Evolutionary conservation across 1,140 invertebrate genomes (phyloP).

Genomic region (Drosophila leontia): DNA sequence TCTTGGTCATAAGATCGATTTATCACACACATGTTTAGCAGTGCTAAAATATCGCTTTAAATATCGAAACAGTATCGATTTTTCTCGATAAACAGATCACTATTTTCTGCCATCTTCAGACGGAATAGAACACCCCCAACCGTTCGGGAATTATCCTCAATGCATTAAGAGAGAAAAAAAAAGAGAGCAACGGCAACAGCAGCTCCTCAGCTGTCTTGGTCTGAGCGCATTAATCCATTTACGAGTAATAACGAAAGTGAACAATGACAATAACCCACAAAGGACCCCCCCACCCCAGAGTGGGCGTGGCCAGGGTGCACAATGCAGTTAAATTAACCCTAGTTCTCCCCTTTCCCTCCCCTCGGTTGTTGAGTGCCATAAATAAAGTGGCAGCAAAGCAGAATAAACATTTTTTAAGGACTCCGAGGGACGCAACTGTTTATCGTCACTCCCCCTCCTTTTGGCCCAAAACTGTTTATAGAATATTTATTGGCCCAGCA

Average conservation of each 20-base stretch:
- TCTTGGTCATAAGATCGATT: too few species aligned
- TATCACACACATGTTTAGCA: too few species aligned
- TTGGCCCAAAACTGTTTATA: background rate
- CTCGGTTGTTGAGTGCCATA: constrained; percentile 2
- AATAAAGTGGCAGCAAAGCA: constrained; percentile 10
- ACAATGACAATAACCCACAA: constrained; percentile 43
- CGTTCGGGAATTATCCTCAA: constrained; percentile 8
- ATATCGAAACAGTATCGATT: background rate
- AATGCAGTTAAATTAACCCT: constrained; percentile 37
- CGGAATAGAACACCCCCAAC: background rate
- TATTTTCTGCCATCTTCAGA: background rate
- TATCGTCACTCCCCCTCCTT: constrained; percentile 9
- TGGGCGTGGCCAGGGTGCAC: constrained; percentile 30
- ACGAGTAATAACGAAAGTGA: constrained; percentile 51
- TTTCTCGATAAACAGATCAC: background rate
- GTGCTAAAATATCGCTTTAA: too few species aligned
- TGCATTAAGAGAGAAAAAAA: constrained; percentile 6
- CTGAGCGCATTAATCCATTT: constrained; percentile 48
- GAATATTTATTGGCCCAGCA: constrained; percentile 24
- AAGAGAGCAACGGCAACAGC: constrained; percentile 1
- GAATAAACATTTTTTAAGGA: constrained; percentile 20
- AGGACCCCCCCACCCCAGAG: constrained; percentile 6
- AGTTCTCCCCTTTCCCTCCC: background rate
- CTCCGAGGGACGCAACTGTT: background rate
- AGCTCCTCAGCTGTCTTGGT: constrained; percentile 1